These are phyloP conservation scores for Piprites chloris DNA, from an alignment of 2,113 vertebrate species.

Conservation along the genomic window DNA sequence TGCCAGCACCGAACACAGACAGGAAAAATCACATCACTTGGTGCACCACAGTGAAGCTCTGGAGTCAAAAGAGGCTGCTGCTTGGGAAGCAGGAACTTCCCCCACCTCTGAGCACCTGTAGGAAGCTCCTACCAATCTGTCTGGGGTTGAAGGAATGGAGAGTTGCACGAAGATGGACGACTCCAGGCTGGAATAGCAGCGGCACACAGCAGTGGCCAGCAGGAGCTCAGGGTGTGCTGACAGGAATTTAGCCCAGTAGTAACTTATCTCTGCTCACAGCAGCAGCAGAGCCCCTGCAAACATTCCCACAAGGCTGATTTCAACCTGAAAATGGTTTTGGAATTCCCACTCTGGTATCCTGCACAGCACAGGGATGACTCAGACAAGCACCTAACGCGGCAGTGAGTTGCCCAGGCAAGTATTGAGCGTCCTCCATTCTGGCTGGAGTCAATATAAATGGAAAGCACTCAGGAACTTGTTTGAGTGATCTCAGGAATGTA, in stretches of 20 bases:
- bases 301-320: neutral
- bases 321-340: neutral
- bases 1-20: neutral
- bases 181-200: too few species aligned
- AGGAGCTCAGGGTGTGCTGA: neutral
- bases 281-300: neutral
- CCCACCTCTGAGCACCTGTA: neutral
- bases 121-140: neutral
- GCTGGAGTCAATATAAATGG: neutral
- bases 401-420: neutral
- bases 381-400: neutral
- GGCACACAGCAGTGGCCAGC: neutral
- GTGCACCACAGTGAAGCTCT: neutral
- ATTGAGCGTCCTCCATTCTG: neutral
- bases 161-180: neutral
- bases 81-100: neutral
- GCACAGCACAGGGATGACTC: neutral
- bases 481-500: neutral
- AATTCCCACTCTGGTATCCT: neutral
- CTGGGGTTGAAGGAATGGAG: neutral
- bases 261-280: rapidly evolving
- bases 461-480: neutral
- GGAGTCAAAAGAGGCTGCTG: neutral
- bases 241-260: neutral
- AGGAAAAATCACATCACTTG: neutral